phyloP scores from a whole-genome alignment of 2,888 invertebrate genomes.

The Parnassius glacialis region DNA sequence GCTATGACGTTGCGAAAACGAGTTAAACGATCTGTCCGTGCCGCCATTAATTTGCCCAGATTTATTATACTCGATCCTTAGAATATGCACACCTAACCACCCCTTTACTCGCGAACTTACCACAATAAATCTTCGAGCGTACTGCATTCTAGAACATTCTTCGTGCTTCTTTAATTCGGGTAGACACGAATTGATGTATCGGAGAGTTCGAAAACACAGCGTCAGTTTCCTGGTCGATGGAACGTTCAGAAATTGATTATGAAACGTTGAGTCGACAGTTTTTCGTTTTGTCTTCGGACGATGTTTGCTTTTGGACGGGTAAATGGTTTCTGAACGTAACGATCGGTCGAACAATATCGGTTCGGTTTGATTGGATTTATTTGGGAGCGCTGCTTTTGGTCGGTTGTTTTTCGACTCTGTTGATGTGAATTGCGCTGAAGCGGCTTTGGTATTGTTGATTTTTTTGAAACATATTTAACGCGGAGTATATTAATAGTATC shows the following conservation, averaged over 20 bases:
- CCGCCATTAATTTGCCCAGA: slow-evolving; percentile 72
- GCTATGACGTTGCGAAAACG: slow-evolving; percentile 66
- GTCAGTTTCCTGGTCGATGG: slow-evolving; percentile 38
- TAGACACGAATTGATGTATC: slow-evolving; percentile 15
- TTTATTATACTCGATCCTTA: slow-evolving; percentile 65
- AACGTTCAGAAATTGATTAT: slow-evolving; percentile 61
- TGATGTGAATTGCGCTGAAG: slow-evolving; percentile 13
- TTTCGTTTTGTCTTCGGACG: slow-evolving; percentile 52
- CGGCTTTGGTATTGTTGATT: slow-evolving; percentile 3
- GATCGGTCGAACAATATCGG: slow-evolving; percentile 45
- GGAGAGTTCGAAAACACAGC: slow-evolving; percentile 16
- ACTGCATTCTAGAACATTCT: slow-evolving; percentile 39
- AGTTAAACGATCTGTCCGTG: slow-evolving; percentile 74
- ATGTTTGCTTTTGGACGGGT: slow-evolving; percentile 48
- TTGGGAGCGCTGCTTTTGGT: slow-evolving; percentile 33
- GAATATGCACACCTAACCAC: slow-evolving; percentile 47
- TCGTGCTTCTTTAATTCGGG: slow-evolving; percentile 10
- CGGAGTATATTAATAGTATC: background rate
- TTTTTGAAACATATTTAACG: background rate
- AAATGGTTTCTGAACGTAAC: slow-evolving; percentile 46
- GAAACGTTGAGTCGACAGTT: slow-evolving; percentile 64
- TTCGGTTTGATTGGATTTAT: slow-evolving; percentile 51
- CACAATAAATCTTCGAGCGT: slow-evolving; percentile 36
- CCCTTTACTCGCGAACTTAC: slow-evolving; percentile 32
- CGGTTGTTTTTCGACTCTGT: slow-evolving; percentile 30